phyloP scores from a whole-genome alignment of 2,888 invertebrate genomes.

The Ferrisia virgata region DNA sequence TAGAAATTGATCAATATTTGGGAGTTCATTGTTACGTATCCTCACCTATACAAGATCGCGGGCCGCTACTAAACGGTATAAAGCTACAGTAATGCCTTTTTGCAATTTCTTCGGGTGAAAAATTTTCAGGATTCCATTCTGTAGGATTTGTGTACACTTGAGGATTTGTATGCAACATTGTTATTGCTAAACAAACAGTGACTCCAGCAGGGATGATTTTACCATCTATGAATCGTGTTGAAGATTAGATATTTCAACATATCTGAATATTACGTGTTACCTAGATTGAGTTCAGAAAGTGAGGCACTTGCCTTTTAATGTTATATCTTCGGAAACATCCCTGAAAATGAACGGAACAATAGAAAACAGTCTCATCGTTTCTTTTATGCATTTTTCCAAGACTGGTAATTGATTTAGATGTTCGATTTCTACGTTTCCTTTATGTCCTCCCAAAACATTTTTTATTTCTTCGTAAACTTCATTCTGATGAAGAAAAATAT shows the following conservation, averaged over 20 bases:
- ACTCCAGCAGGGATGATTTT: background rate
- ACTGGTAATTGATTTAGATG: background rate
- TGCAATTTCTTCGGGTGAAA: background rate
- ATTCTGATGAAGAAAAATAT: background rate
- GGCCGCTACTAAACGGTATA: background rate
- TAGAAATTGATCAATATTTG: too few species aligned
- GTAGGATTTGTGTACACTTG: background rate
- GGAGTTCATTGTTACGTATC: background rate
- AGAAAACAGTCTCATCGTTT: background rate
- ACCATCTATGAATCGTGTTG: background rate
- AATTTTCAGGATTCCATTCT: background rate
- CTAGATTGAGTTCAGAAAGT: background rate
- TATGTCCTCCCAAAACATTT: background rate
- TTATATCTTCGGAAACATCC: background rate
- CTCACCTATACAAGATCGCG: background rate
- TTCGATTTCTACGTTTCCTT: background rate
- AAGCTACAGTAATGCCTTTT: background rate
- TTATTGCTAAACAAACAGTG: background rate
- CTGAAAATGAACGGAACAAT: background rate
- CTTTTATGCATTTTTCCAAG: background rate
- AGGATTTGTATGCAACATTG: background rate
- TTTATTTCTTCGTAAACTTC: background rate
- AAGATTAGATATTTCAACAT: too few species aligned
- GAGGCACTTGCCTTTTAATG: background rate
- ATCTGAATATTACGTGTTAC: too few species aligned